These are phyloP conservation scores for Chiloscyllium plagiosum DNA, from an alignment of 2,113 vertebrate genomes.

Conservation along the genomic window DNA sequence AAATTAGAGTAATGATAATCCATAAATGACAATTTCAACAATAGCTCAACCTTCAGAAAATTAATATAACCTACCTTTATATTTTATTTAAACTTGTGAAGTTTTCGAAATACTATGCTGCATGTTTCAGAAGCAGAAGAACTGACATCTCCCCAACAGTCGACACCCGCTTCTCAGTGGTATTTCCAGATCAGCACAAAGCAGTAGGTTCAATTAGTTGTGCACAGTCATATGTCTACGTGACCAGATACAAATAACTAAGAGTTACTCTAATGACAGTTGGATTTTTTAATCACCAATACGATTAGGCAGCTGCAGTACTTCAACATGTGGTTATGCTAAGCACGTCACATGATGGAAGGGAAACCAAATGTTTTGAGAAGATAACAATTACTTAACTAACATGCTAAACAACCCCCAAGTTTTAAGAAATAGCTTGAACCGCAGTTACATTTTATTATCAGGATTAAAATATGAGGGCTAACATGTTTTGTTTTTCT, in stretches of 20 bases:
- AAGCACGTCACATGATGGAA: neutral
- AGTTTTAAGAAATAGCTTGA: neutral
- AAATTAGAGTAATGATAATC: neutral
- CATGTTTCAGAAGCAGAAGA: neutral
- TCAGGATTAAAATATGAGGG: neutral
- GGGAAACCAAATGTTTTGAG: slow-evolving; percentile 5
- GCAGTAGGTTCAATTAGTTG: neutral
- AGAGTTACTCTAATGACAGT: neutral
- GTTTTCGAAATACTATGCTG: neutral
- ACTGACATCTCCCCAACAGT: neutral
- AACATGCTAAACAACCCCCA: neutral
- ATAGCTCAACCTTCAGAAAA: neutral
- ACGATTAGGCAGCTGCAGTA: neutral
- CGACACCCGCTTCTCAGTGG: neutral
- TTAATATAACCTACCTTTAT: neutral
- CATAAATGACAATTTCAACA: neutral
- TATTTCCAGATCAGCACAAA: neutral
- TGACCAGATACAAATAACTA: neutral
- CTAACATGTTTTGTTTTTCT: neutral
- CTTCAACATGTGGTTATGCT: neutral
- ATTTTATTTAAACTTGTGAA: neutral
- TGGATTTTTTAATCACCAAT: neutral
- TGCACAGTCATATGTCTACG: neutral
- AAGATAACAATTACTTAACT: neutral
- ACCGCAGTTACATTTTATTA: neutral